Evolutionary conservation across 2,888 invertebrate genomes (phyloP).

Genomic region (Cantharis lateralis): DNA sequence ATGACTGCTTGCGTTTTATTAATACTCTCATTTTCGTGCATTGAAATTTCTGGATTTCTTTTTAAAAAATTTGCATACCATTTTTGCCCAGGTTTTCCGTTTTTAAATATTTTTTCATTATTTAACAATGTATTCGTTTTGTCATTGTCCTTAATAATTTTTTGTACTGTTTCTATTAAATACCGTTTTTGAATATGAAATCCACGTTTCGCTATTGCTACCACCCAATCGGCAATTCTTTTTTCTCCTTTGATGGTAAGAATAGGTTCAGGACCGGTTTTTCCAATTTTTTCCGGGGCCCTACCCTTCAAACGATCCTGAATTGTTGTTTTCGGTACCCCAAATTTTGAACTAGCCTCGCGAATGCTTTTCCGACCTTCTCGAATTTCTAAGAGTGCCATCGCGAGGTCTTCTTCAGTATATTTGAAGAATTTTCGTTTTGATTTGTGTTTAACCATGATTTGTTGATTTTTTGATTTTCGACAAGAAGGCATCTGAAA

Average conservation of each 20-base stretch:
- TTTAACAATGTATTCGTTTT: too few species aligned
- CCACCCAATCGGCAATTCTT: neutral
- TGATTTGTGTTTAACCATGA: neutral
- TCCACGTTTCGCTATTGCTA: neutral
- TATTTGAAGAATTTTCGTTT: neutral
- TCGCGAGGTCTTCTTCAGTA: neutral
- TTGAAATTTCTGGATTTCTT: constrained; percentile 22
- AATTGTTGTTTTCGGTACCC: neutral
- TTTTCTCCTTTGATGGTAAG: neutral
- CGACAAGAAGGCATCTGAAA: neutral
- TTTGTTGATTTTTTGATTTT: neutral
- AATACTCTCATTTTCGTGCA: neutral
- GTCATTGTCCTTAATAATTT: too few species aligned
- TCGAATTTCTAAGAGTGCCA: neutral
- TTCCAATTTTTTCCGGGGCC: neutral
- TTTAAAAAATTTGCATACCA: constrained; percentile 21
- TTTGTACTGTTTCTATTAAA: too few species aligned
- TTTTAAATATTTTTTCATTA: neutral
- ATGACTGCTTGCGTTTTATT: constrained; percentile 2
- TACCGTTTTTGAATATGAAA: neutral
- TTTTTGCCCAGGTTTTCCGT: constrained; percentile 25
- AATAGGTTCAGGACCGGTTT: neutral
- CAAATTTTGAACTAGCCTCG: neutral
- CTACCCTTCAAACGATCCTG: neutral
- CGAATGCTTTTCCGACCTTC: neutral